Percentiles rank a stretch among this genome's conserved stretches.
Evolutionary conservation across 2,888 invertebrate species (phyloP).

Genomic region (Embidobia sp.): DNA sequence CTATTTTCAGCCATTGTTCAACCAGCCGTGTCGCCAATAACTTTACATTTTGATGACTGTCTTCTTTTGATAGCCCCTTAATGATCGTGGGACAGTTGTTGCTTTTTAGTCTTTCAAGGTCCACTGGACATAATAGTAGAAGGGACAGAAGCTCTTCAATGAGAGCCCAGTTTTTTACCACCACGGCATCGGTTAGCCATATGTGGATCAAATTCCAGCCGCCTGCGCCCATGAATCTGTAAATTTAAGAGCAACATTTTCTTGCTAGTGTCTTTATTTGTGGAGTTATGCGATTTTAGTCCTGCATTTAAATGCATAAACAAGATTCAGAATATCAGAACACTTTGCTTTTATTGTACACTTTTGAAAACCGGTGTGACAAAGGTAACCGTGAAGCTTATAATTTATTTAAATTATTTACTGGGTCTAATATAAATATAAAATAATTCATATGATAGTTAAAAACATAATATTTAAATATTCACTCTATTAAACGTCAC

Average conservation of each 20-base stretch:
- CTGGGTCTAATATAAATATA: no score
- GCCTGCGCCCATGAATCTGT: conserved; percentile 92
- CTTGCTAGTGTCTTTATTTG: background rate
- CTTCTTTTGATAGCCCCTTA: conserved; percentile 92
- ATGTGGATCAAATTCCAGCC: conserved; percentile 95
- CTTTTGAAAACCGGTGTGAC: no score
- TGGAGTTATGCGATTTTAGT: no score
- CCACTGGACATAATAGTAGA: conserved; percentile 92
- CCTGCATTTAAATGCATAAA: no score
- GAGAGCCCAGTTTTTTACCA: conserved; percentile 92
- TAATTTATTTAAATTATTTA: no score
- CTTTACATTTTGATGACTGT: conserved; percentile 89
- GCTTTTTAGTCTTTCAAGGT: conserved; percentile 93
- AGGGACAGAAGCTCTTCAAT: conserved; percentile 93
- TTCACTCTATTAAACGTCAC: no score
- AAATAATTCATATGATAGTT: no score
- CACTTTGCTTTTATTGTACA: no score
- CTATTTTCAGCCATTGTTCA: conserved; percentile 94
- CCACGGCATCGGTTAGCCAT: conserved; percentile 95
- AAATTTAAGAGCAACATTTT: conserved; percentile 58
- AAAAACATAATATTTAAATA: no score
- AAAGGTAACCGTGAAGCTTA: no score
- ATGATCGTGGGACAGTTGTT: conserved; percentile 96
- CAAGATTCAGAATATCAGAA: no score
- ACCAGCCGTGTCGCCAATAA: conserved; percentile 91